Conservation (phyloP, 2,797 vertebrate species). For the Ctenopoma kingsleyae region DNA sequence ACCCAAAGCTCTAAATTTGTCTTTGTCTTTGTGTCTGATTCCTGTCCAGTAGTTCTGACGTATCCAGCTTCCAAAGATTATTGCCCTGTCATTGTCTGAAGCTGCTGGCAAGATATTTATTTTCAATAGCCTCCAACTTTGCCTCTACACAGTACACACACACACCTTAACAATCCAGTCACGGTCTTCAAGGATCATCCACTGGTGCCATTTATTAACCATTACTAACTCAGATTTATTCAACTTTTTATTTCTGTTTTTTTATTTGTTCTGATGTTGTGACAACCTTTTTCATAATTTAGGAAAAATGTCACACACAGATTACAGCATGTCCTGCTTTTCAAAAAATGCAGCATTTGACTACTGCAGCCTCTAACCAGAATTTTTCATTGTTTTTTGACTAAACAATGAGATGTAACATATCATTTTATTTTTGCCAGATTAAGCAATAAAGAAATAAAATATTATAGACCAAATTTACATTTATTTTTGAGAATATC, state of each 20-base stretch:
- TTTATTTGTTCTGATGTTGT: neutral
- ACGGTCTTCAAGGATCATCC: slow-evolving; percentile 1
- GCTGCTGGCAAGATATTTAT: slow-evolving; percentile 67
- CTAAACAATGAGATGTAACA: no score
- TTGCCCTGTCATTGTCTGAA: slow-evolving; percentile 78
- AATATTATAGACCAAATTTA: neutral
- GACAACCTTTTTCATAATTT: neutral
- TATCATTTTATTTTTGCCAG: no score
- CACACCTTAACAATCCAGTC: neutral
- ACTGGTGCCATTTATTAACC: neutral
- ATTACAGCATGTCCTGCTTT: neutral
- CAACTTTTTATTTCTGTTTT: neutral
- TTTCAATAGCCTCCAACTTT: slow-evolving; percentile 51
- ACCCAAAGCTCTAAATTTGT: slow-evolving; percentile 68
- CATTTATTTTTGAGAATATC: neutral
- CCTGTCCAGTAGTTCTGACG: slow-evolving; percentile 70
- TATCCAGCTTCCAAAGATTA: slow-evolving; percentile 65
- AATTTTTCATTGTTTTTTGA: no score
- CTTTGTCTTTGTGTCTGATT: slow-evolving; percentile 71
- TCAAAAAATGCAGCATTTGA: neutral
- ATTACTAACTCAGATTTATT: neutral
- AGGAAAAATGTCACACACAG: neutral
- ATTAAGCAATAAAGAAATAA: neutral
- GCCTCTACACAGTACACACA: neutral
- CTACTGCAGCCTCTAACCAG: neutral